These are phyloP conservation scores for Netelia virgata DNA, from an alignment of 2,888 invertebrate genomes.

Conservation along the genomic window DNA sequence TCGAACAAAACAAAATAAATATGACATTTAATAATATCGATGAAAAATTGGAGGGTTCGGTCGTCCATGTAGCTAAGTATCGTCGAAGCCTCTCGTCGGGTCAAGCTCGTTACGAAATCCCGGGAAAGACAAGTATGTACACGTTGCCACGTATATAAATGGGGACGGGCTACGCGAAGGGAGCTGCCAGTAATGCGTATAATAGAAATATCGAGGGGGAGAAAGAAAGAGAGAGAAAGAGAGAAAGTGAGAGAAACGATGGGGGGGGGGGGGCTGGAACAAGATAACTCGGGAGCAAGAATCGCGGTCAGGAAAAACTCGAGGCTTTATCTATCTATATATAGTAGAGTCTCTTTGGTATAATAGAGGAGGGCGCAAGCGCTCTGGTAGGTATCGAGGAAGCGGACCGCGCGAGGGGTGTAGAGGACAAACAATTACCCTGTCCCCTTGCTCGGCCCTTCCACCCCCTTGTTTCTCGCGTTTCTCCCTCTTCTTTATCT, in stretches of 20 bases:
- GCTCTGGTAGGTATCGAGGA: slow-evolving; percentile 50
- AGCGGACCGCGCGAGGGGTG: slow-evolving; percentile 61
- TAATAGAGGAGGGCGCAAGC: slow-evolving; percentile 35
- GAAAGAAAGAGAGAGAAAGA: not conserved
- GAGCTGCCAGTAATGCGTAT: slow-evolving; percentile 15
- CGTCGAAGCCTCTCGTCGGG: no score
- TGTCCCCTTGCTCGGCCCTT: slow-evolving; percentile 57
- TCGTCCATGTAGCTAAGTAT: no score
- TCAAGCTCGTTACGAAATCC: no score
- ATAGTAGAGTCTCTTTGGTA: not conserved
- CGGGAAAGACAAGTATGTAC: no score
- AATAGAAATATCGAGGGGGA: slow-evolving; percentile 22
- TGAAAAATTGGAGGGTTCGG: no score
- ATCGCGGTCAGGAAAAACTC: slow-evolving; percentile 56
- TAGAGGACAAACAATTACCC: slow-evolving; percentile 68
- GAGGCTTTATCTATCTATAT: not conserved
- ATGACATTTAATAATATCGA: no score
- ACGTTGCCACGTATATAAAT: no score
- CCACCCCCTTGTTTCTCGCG: slow-evolving; percentile 48
- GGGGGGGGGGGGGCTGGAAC: slow-evolving; percentile 30
- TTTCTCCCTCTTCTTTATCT: slow-evolving; percentile 44
- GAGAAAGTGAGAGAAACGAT: slow-evolving; percentile 51
- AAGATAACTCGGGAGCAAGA: slow-evolving; percentile 47
- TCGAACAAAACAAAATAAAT: no score
- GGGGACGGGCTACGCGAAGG: no score